Evolutionary conservation across 2,113 vertebrate genomes (phyloP).

Genomic region (Mus pahari): DNA sequence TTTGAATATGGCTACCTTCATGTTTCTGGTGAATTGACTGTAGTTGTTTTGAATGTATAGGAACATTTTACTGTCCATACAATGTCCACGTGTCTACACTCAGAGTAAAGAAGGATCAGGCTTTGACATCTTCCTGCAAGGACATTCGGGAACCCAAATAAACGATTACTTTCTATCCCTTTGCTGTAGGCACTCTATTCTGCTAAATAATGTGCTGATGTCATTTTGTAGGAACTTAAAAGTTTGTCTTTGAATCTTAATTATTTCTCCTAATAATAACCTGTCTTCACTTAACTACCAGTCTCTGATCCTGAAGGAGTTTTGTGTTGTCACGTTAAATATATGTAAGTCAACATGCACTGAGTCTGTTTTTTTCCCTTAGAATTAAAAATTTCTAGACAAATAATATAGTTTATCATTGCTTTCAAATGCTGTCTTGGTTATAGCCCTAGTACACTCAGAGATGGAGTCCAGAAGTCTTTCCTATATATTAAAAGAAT

Average conservation of each 20-base stretch:
- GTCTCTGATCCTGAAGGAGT: slow-evolving; percentile 20
- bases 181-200: background rate
- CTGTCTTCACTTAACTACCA: slow-evolving; percentile 17
- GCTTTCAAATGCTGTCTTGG: slow-evolving; percentile 31
- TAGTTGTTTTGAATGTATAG: slow-evolving; percentile 38
- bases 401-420: slow-evolving; percentile 17
- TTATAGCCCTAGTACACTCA: background rate
- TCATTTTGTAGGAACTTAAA: slow-evolving; percentile 60
- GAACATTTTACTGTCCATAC: background rate
- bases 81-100: background rate
- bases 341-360: background rate
- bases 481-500: slow-evolving; percentile 22
- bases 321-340: background rate
- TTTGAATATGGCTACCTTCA: slow-evolving; percentile 37
- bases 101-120: slow-evolving; percentile 6
- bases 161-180: slow-evolving; percentile 58
- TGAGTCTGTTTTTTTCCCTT: slow-evolving; percentile 8
- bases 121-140: slow-evolving; percentile 26
- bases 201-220: slow-evolving; percentile 25
- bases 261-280: slow-evolving; percentile 60
- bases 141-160: slow-evolving; percentile 31
- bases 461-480: background rate
- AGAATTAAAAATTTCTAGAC: too few species aligned
- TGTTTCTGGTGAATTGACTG: slow-evolving; percentile 37
- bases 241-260: slow-evolving; percentile 46